Evolutionary conservation across 2,797 vertebrate species (phyloP).

Genomic region (Hozukius guyotensis): DNA sequence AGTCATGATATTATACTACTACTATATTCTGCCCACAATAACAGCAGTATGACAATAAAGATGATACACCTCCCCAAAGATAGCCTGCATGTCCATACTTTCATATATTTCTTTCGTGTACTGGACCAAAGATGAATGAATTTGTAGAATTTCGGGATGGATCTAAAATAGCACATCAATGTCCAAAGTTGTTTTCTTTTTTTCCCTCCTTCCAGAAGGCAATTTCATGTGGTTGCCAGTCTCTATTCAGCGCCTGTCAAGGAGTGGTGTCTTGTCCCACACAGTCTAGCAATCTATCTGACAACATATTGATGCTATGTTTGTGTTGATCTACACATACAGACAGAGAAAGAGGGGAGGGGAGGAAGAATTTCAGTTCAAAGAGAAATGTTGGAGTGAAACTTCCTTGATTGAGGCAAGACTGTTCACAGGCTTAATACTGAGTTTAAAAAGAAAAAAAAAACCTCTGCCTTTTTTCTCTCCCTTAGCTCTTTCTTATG

Average conservation of each 20-base stretch:
- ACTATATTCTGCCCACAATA: not conserved
- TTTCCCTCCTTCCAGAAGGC: not conserved
- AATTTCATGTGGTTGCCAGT: constrained; percentile 43
- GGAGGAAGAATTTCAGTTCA: constrained; percentile 32
- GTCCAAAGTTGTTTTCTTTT: not conserved
- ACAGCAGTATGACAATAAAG: not conserved
- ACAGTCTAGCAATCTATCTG: constrained; percentile 50
- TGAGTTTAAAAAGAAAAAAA: constrained; percentile 5
- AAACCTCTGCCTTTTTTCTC: not conserved
- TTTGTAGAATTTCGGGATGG: not conserved
- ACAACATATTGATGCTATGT: constrained; percentile 60
- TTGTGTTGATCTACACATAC: constrained; percentile 47
- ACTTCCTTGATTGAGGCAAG: constrained; percentile 40
- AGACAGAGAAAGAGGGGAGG: not conserved
- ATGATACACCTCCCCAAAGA: not conserved
- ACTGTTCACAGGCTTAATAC: constrained; percentile 14
- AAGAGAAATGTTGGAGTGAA: constrained; percentile 39
- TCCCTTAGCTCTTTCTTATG: not conserved
- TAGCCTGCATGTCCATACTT: not conserved
- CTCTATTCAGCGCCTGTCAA: constrained; percentile 46
- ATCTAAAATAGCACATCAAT: constrained; percentile 11
- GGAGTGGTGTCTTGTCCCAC: constrained; percentile 36
- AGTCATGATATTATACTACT: not conserved
- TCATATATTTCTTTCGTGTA: not conserved
- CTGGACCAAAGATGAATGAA: constrained; percentile 22